These are phyloP conservation scores for Calliphora vicina DNA, from an alignment of 1,140 invertebrate genomes.

Conservation along the genomic window DNA sequence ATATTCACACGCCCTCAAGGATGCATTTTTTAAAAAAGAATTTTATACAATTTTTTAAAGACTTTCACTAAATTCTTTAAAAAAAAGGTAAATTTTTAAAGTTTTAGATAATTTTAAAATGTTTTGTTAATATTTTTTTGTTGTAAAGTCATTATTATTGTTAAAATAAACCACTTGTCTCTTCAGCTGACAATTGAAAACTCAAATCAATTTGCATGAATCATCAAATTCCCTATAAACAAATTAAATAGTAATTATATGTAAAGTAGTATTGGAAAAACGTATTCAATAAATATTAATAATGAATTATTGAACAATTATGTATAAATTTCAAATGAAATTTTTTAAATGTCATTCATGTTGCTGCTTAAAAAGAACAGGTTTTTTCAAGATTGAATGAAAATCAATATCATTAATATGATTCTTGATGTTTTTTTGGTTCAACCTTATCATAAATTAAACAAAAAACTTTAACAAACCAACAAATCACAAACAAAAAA, in stretches of 20 bases:
- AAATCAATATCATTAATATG: not conserved
- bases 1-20: slow-evolving; percentile 32
- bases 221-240: not conserved
- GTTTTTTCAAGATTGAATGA: not conserved
- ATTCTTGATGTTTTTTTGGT: not conserved
- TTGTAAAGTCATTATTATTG: not conserved
- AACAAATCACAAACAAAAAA: not conserved
- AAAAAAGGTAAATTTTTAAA: no score
- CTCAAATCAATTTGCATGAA: slow-evolving; percentile 18
- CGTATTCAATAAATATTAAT: not conserved
- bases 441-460: slow-evolving; percentile 21
- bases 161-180: not conserved
- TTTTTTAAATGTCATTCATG: not conserved
- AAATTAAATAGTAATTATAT: slow-evolving; percentile 27
- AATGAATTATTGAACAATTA: not conserved
- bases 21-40: not conserved
- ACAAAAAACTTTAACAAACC: not conserved
- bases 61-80: slow-evolving; percentile 13
- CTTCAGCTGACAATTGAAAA: slow-evolving; percentile 3
- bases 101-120: no score
- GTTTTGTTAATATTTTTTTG: not conserved
- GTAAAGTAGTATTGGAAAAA: not conserved
- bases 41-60: no score
- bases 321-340: not conserved
- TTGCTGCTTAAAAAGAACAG: not conserved